These are phyloP conservation scores for Pecten maximus DNA, from an alignment of 2,888 invertebrate species.

Conservation along the genomic window DNA sequence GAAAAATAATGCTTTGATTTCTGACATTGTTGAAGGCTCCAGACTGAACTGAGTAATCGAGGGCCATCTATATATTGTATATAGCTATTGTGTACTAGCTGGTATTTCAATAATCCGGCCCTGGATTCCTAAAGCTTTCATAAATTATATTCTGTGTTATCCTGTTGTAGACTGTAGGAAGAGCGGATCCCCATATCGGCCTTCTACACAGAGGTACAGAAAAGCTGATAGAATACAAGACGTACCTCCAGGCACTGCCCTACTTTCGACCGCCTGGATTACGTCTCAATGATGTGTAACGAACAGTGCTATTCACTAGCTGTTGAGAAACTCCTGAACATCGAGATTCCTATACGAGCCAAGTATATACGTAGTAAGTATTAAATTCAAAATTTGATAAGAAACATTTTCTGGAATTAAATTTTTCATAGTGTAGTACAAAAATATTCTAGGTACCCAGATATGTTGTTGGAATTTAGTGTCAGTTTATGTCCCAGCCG, in stretches of 20 bases:
- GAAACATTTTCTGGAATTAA: too few species aligned
- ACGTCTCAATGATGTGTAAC: constrained; percentile 99
- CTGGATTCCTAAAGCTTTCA: not conserved
- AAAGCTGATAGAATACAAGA: constrained; percentile 99
- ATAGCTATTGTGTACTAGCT: too few species aligned
- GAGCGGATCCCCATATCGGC: constrained; percentile 98
- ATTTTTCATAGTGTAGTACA: too few species aligned
- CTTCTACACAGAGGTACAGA: constrained; percentile 98
- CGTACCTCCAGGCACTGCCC: constrained; percentile 93
- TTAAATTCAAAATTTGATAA: not conserved
- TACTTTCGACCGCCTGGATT: constrained; percentile 99
- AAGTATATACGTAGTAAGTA: constrained; percentile 95
- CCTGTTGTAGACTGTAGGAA: constrained; percentile 88
- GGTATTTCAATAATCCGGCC: too few species aligned
- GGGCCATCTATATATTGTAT: too few species aligned
- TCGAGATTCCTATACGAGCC: constrained; percentile 95
- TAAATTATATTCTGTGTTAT: constrained; percentile 37
- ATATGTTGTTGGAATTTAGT: too few species aligned
- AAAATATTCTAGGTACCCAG: too few species aligned
- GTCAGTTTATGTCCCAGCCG: too few species aligned
- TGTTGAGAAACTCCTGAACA: constrained; percentile 97
- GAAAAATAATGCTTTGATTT: too few species aligned
- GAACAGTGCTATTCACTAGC: constrained; percentile 98
- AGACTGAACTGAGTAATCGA: too few species aligned
- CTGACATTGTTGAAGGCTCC: too few species aligned